phyloP scores from a whole-genome alignment of 2,797 vertebrate genomes.

The Fringilla coelebs region DNA sequence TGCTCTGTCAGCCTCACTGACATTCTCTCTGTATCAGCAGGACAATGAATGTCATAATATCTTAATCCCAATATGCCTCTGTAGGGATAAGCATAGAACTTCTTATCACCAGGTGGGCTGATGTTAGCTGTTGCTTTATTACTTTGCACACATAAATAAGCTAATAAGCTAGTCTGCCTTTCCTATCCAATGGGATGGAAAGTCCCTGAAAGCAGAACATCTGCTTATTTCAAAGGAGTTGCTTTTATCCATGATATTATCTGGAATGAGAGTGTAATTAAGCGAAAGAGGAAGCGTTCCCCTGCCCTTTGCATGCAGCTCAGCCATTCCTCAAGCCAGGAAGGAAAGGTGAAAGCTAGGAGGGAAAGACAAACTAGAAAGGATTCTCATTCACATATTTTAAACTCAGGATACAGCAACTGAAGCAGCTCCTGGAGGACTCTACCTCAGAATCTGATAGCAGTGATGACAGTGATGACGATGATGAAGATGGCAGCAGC shows the following conservation, averaged over 20 bases:
- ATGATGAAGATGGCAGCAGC: conserved; percentile 75
- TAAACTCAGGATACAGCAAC: conserved; percentile 87
- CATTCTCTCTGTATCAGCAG: neutral
- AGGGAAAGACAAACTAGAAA: neutral
- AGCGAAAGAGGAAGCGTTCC: neutral
- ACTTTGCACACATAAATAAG: neutral
- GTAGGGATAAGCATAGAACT: neutral
- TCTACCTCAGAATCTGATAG: conserved; percentile 82
- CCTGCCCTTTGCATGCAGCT: neutral
- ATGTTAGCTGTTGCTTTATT: neutral
- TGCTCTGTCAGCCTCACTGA: neutral
- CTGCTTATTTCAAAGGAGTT: neutral
- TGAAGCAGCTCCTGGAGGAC: conserved; percentile 91
- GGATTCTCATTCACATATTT: neutral
- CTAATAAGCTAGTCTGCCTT: neutral
- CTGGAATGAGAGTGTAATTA: neutral
- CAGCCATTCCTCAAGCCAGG: neutral
- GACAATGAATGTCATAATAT: neutral
- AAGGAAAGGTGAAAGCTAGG: neutral
- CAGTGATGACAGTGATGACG: conserved; percentile 45
- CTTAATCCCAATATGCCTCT: neutral
- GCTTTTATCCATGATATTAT: neutral
- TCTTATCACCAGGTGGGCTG: neutral
- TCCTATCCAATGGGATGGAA: neutral
- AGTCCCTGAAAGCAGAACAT: neutral